Percentiles rank a stretch among this genome's conserved stretches.
phyloP scores from a whole-genome alignment of 2,113 vertebrate genomes.

The Prunella himalayana region DNA sequence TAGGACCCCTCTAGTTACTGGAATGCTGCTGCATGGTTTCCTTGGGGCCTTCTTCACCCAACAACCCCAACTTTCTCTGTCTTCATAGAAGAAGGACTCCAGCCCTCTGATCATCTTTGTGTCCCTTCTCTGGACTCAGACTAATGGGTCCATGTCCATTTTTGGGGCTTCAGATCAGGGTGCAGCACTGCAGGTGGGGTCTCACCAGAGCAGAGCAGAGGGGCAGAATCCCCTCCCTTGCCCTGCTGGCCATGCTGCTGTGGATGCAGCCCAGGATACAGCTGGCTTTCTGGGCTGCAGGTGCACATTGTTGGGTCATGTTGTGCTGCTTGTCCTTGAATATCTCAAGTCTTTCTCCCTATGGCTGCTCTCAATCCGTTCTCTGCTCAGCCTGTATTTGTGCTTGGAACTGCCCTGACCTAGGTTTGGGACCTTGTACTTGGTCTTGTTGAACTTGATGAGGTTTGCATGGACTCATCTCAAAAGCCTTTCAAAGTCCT shows the following conservation, averaged over 20 bases:
- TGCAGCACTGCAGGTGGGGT: rapidly evolving
- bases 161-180: background rate
- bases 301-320: no score
- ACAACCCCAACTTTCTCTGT: background rate
- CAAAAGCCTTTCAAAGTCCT: background rate
- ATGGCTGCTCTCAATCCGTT: background rate
- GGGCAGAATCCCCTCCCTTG: background rate
- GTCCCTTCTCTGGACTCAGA: background rate
- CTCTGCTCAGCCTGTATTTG: background rate
- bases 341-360: background rate
- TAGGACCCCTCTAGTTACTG: rapidly evolving
- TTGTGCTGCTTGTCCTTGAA: background rate
- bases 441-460: background rate
- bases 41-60: background rate
- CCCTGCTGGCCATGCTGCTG: rapidly evolving
- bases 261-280: background rate
- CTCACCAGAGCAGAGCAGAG: background rate
- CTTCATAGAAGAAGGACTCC: background rate
- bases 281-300: background rate
- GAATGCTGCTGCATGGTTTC: background rate
- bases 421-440: background rate
- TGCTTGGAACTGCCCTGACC: background rate
- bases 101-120: background rate
- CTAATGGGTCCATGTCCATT: background rate
- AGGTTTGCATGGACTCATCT: background rate